phyloP scores from a whole-genome alignment of 2,797 vertebrate genomes.

The Bucorvus abyssinicus region DNA sequence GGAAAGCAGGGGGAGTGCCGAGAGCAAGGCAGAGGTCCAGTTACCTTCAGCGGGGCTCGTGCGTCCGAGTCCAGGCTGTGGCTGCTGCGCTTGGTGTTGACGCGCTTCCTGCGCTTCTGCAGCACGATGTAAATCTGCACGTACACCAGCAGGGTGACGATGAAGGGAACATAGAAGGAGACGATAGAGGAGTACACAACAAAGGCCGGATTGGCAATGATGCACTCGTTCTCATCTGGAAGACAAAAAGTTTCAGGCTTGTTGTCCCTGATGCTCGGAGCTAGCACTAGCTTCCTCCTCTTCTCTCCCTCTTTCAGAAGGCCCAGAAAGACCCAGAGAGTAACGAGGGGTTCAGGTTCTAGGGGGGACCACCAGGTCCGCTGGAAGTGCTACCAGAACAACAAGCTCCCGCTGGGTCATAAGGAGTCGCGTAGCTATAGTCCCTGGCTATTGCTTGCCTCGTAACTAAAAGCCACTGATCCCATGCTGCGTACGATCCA shows the following conservation, averaged over 20 bases:
- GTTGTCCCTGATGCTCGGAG: background rate
- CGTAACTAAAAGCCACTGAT: too few relatives aligned
- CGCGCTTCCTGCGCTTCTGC: conserved; percentile 90
- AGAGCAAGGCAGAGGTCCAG: background rate
- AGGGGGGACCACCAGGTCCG: fast-evolving
- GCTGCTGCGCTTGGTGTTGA: conserved; percentile 90
- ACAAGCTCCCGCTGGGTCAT: background rate
- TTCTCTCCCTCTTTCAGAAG: background rate
- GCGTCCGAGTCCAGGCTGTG: conserved; percentile 75
- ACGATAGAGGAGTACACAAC: conserved; percentile 98
- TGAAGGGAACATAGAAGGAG: conserved; percentile 99
- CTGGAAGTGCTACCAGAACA: background rate
- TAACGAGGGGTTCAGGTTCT: background rate
- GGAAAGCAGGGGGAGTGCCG: background rate
- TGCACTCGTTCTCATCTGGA: conserved; percentile 93
- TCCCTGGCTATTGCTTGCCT: background rate
- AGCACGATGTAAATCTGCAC: conserved; percentile 98
- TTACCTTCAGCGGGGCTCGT: conserved; percentile 87
- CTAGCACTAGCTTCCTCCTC: background rate
- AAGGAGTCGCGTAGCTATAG: background rate
- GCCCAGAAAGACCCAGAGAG: background rate
- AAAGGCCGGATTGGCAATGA: conserved; percentile 96
- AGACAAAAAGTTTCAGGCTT: background rate
- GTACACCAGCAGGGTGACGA: conserved; percentile 96
- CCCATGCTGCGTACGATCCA: background rate